Base-by-base conservation (phyloP, 2,113 vertebrate genomes). In the Triplophysa dalaica region DNA sequence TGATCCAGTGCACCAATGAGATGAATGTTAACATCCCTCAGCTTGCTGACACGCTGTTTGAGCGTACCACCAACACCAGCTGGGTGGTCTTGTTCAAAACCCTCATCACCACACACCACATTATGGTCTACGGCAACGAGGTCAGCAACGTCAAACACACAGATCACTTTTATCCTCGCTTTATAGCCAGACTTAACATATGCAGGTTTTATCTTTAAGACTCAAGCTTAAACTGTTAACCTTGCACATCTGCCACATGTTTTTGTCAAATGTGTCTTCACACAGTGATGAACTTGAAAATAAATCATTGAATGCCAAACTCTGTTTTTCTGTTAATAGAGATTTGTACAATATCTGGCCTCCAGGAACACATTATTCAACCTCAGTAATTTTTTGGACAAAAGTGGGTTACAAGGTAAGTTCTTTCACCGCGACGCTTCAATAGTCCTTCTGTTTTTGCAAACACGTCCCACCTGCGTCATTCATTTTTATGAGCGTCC, bases 1-100 rank as follows among this genome's bases (percentile, higher is more conserved):
- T 96, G 92, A 96, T 96, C 89, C 94, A 95, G 82, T 96, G 95
- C 85, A 96, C 95, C 75, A 96, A 96, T 84, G 95, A 96, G 89
- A 96, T 96, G 95, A 96, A 96, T 80, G 95, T 96, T 83, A 96
- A 95, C 90, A 96, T 96, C 91, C 95, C 95, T 58, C 95, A 96
- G 16, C 87, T 96, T 92, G 95, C 95, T 0, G 95, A 96, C 91
- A 96, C 94, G 79, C 93, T 96, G 87, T 96, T 96, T 86, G 95
- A 96, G 90, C 94, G 95, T 88, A 95, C 95, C 74, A 92, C 94
- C 72, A 96, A 94, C 84, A 96, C 94, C 88, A 96, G 95, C 93
- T 96, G 95, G 95, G 95, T 96, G 83, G 95, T 96, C 85, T 94
- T 96, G 83, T 96, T 96, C 91, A 96, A 96, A 83, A 95, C 95